Percentiles rank a stretch among this genome's conserved stretches.
Evolutionary conservation across 2,888 invertebrate genomes (phyloP).

Genomic region (Baronia brevicornis): DNA sequence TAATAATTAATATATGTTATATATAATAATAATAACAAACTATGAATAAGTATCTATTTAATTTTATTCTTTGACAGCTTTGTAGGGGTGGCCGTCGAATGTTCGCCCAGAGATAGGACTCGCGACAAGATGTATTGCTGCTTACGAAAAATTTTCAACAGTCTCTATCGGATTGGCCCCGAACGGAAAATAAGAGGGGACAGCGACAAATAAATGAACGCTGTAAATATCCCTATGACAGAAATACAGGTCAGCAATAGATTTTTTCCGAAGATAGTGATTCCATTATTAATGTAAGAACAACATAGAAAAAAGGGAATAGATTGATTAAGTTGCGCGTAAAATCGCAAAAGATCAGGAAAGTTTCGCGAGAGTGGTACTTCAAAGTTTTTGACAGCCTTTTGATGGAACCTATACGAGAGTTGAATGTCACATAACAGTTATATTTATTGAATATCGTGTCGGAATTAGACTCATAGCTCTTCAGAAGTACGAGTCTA

Average conservation of each 20-base stretch:
- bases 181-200: slow-evolving; percentile 76
- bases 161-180: slow-evolving; percentile 71
- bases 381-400: slow-evolving; percentile 22
- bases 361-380: slow-evolving; percentile 35
- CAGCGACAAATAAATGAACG: slow-evolving; percentile 70
- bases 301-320: slow-evolving; percentile 62
- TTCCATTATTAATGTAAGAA: slow-evolving; percentile 68
- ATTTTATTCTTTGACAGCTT: slow-evolving; percentile 37
- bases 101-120: slow-evolving; percentile 73
- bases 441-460: slow-evolving; percentile 10
- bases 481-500: background rate
- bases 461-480: background rate
- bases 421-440: slow-evolving; percentile 18
- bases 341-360: slow-evolving; percentile 45
- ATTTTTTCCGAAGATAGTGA: slow-evolving; percentile 64
- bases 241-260: slow-evolving; percentile 76
- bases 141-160: slow-evolving; percentile 76
- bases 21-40: too few species aligned
- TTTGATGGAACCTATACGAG: slow-evolving; percentile 20
- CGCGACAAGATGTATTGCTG: slow-evolving; percentile 73
- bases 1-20: too few species aligned
- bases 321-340: slow-evolving; percentile 50
- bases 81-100: slow-evolving; percentile 70
- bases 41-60: too few species aligned
- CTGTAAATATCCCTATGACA: slow-evolving; percentile 74